Evolutionary conservation across 64 coral and sea anemone genomes (phyloP).

Genomic region (Trachythela sp.): DNA sequence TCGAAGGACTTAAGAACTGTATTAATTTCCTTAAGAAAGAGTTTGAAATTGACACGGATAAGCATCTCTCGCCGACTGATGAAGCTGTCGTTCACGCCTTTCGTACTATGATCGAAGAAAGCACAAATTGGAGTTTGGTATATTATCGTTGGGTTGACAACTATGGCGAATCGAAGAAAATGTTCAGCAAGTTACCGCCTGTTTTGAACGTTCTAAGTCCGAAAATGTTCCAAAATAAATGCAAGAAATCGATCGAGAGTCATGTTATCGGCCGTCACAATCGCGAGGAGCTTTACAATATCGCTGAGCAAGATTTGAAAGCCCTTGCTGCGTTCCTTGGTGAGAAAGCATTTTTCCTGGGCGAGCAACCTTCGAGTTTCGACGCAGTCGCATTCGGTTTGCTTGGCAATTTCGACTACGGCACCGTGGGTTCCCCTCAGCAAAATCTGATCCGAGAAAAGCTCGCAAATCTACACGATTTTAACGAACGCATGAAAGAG

Average conservation of each 20-base stretch:
- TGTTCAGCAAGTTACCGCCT: slow-evolving; percentile 80
- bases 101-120: slow-evolving; percentile 83
- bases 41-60: slow-evolving; percentile 73
- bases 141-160: slow-evolving; percentile 99
- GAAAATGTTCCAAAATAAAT: slow-evolving; percentile 94
- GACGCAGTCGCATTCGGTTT: slow-evolving; percentile 96
- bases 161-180: slow-evolving; percentile 94
- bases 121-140: slow-evolving; percentile 91
- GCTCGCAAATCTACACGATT: slow-evolving; percentile 66
- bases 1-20: slow-evolving; percentile 76
- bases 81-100: slow-evolving; percentile 80
- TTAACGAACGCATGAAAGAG: slow-evolving; percentile 88
- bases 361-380: slow-evolving; percentile 67
- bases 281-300: slow-evolving; percentile 85
- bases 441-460: slow-evolving; percentile 72
- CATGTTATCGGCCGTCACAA: slow-evolving; percentile 91
- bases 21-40: slow-evolving; percentile 87
- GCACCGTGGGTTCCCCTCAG: slow-evolving; percentile 71
- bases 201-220: slow-evolving; percentile 73
- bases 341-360: slow-evolving; percentile 94
- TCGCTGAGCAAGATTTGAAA: slow-evolving; percentile 76
- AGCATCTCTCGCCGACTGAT: slow-evolving; percentile 47
- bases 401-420: slow-evolving; percentile 72
- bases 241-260: slow-evolving; percentile 90
- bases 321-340: slow-evolving; percentile 65